Conservation (phyloP, 2,888 invertebrate genomes). For the Thecocarcelia acutangulata region DNA sequence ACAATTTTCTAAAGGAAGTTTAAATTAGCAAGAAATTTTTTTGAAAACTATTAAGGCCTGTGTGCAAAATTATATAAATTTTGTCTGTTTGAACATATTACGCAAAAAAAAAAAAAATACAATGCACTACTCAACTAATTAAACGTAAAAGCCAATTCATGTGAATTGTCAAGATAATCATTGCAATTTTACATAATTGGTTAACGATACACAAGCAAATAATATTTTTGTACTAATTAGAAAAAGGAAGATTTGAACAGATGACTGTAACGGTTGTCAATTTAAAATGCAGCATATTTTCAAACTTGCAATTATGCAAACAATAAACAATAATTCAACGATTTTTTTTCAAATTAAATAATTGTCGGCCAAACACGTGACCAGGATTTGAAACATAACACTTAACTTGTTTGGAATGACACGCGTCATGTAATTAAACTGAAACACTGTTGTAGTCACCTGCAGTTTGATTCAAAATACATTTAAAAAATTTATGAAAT, state of each 20-base stretch:
- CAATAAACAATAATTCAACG: conserved; percentile 1
- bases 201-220: conserved; percentile 24
- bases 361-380: conserved; percentile 46
- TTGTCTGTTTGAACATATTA: too few species aligned
- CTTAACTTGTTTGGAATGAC: neutral
- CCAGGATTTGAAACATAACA: conserved; percentile 25
- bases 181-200: conserved; percentile 50
- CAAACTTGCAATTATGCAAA: neutral
- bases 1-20: too few species aligned
- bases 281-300: conserved; percentile 38
- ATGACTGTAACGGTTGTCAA: conserved; percentile 3
- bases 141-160: conserved; percentile 63
- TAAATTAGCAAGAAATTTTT: too few species aligned
- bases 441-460: conserved; percentile 3
- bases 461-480: conserved; percentile 2
- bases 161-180: conserved; percentile 64
- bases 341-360: conserved; percentile 5
- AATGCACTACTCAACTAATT: conserved; percentile 48
- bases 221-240: conserved; percentile 45
- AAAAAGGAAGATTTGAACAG: conserved; percentile 26
- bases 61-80: too few species aligned
- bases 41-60: too few species aligned
- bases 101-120: too few species aligned
- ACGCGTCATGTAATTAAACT: conserved; percentile 58
- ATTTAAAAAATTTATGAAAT: conserved; percentile 7